A percentile compares a stretch with the other conserved stretches of the same genome.
Evolutionary conservation across 2,797 vertebrate species (phyloP).

Genomic region (Falco concolor): DNA sequence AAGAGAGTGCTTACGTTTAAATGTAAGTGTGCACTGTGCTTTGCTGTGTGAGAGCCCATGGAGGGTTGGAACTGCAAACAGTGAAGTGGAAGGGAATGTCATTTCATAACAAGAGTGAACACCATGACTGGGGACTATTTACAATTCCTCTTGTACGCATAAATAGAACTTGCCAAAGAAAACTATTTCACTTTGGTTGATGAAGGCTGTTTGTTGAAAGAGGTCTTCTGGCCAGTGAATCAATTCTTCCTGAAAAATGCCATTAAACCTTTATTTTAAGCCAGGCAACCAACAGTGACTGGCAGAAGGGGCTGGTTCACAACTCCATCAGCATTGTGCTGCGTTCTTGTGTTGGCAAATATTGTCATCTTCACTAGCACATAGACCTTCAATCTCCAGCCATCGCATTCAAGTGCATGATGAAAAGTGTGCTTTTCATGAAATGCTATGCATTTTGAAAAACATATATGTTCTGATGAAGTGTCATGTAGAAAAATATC

Average conservation of each 20-base stretch:
- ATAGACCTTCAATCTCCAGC: neutral
- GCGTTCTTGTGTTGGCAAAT: neutral
- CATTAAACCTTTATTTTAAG: neutral
- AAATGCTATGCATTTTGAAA: neutral
- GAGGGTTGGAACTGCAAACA: neutral
- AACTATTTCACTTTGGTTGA: neutral
- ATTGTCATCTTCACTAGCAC: neutral
- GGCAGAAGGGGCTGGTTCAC: neutral
- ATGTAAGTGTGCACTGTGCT: neutral
- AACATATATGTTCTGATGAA: neutral
- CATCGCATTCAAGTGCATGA: neutral
- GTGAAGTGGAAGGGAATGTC: neutral
- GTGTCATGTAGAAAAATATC: neutral
- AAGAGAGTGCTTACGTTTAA: neutral
- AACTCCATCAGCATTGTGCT: neutral
- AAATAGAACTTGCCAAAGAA: neutral
- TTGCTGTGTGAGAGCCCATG: neutral
- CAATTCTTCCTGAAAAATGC: neutral
- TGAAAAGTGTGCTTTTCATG: neutral
- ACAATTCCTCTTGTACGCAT: neutral
- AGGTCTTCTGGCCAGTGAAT: neutral
- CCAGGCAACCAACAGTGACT: neutral
- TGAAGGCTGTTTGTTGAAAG: neutral
- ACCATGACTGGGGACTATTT: accelerated
- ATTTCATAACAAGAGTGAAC: accelerated